Conservation (phyloP, 1,140 invertebrate species). For the Drosophila leontia region DNA sequence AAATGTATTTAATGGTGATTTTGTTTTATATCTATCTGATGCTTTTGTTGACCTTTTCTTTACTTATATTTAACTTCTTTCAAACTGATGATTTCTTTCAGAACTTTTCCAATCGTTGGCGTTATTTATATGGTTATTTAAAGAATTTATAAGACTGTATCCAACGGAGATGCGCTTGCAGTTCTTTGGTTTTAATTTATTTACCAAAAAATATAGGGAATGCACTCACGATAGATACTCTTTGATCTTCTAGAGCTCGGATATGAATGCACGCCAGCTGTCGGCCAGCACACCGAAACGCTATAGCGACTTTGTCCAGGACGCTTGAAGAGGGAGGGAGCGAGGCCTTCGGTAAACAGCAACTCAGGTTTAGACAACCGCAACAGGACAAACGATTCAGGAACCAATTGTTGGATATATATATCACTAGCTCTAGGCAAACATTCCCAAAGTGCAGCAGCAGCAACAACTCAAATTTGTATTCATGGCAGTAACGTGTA, state of each 20-base stretch:
- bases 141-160: constrained; percentile 67
- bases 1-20: not conserved
- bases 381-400: constrained; percentile 51
- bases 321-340: constrained; percentile 15
- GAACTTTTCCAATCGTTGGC: constrained; percentile 84
- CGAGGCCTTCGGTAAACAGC: not conserved
- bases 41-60: constrained; percentile 23
- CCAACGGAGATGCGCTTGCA: constrained; percentile 18
- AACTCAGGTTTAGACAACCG: constrained; percentile 13
- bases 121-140: constrained; percentile 81
- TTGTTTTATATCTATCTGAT: constrained; percentile 1
- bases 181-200: constrained; percentile 24
- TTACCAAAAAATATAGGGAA: not conserved
- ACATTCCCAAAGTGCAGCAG: constrained; percentile 66
- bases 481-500: constrained; percentile 77
- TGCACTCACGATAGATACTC: constrained; percentile 12
- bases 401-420: constrained; percentile 55
- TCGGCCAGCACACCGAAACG: constrained; percentile 76
- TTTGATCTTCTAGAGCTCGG: constrained; percentile 75
- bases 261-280: constrained; percentile 83
- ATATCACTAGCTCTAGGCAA: constrained; percentile 74
- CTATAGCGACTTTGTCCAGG: constrained; percentile 61
- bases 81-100: constrained; percentile 68
- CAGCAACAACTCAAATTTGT: constrained; percentile 54
- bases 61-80: constrained; percentile 32